phyloP scores from a whole-genome alignment of 1,140 invertebrate genomes.

The Atta texana region DNA sequence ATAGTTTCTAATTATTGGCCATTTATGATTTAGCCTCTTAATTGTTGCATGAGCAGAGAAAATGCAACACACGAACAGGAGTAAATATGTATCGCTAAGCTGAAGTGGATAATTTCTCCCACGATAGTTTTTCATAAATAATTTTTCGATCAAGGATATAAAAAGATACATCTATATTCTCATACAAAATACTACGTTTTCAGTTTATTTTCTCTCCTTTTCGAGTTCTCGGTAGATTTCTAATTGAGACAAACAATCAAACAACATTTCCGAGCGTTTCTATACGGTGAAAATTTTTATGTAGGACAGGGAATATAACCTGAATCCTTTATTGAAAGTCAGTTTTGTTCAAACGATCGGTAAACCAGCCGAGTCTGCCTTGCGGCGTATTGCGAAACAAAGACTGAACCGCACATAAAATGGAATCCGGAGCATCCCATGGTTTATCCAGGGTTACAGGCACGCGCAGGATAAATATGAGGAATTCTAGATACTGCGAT shows the following conservation, averaged over 20 bases:
- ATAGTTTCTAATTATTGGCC: neutral
- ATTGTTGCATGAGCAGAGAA: neutral
- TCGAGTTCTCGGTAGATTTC: neutral
- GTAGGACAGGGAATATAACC: neutral
- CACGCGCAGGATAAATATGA: slow-evolving; percentile 33
- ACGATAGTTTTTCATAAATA: neutral
- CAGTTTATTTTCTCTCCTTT: neutral
- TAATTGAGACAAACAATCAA: slow-evolving; percentile 20
- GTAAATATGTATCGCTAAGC: neutral
- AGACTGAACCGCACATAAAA: slow-evolving; percentile 46
- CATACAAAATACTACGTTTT: neutral
- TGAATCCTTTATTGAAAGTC: neutral
- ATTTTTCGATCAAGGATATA: neutral
- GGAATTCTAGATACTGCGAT: slow-evolving; percentile 61
- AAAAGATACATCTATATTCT: neutral
- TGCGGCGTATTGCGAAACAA: slow-evolving; percentile 65
- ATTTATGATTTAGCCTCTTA: slow-evolving; percentile 9
- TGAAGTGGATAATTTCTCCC: neutral
- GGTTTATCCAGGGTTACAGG: slow-evolving; percentile 55
- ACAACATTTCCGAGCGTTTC: neutral
- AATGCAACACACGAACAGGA: neutral
- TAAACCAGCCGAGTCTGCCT: slow-evolving; percentile 23
- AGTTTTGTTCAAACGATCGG: neutral
- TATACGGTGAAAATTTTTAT: slow-evolving; percentile 1
- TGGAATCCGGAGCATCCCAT: slow-evolving; percentile 62